Base-by-base conservation (phyloP, 2,888 invertebrate genomes). In the Hemithea aestivaria region DNA sequence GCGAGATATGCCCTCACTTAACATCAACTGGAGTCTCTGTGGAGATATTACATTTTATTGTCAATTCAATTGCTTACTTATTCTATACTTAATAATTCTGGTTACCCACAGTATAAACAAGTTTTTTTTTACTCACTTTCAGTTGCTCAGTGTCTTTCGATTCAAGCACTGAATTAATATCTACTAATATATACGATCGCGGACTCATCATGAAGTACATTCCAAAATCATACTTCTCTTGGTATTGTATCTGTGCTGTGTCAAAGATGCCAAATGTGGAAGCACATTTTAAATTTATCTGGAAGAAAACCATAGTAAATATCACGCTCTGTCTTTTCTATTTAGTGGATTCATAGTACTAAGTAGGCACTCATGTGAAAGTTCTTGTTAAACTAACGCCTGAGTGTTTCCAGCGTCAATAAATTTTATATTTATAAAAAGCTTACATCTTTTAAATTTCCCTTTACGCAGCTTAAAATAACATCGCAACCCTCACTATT, bases 381-480 rank as follows among this genome's bases (percentile, higher is more conserved):
- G n/a, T n/a, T n/a, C n/a, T n/a, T n/a, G n/a, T n/a, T n/a, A n/a
- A n/a, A n/a, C n/a, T n/a, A n/a, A n/a, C n/a, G n/a, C n/a, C n/a
- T n/a, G n/a, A n/a, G n/a, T n/a, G n/a, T n/a, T n/a, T n/a, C n/a
- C n/a, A n/a, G n/a, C n/a, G n/a, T n/a, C n/a, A n/a, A n/a, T n/a
- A n/a, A n/a, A n/a, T n/a, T n/a, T n/a, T n/a, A n/a, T n/a, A n/a
- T n/a, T n/a, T n/a, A n/a, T n/a, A n/a, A n/a, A n/a, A n/a, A n/a
- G n/a, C 68, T 56, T 61, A 82, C 81, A 35, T 68, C 59, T 52
- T 65, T 77, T 2, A 76, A 49, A 2, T 59, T 51, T 28, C 58
- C 66, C 27, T 53, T 58, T 0, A 66, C 43, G 30, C 64, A 63
- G 20, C 63, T 67, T 8, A 83, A 54, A 7, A 74, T 45, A 8